Evolutionary conservation across 2,888 invertebrate species (phyloP), one percentile per base, ranked within the genome.

Genomic region (Xylota segnis): DNA sequence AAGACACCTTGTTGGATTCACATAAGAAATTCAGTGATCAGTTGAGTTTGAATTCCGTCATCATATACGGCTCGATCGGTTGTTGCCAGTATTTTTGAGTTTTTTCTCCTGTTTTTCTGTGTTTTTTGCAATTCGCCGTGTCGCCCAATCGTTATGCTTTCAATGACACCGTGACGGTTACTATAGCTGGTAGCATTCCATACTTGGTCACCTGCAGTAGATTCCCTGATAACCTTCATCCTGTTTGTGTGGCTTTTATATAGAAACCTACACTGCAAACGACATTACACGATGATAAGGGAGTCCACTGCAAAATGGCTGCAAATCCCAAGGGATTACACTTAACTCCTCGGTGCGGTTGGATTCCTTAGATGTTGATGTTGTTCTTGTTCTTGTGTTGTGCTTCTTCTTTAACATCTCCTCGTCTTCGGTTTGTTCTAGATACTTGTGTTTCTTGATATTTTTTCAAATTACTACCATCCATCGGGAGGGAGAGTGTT

Each of bases 231-330:
- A 47, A 65, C 40, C 56, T 65, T 47, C 61, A 77, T 61, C 72
- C 83, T 72, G 77, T 77, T 83, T 72, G 47, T 29, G 23, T 7
- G 29, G 37, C 23, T 9, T 43, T 6, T 27, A 32, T n/a, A 52
- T 29, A 61, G 23, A 65, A 37, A 71, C 37, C 52, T 27, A 23
- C 52, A 66, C 54, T 68, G 66, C 56, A 61, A 74, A 81, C 74
- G 45, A 47, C 59, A 68, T 65, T 23, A 23, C 59, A 45, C 66
- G 56, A 82, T 63, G 58, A 83, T 50, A 56, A 74, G 52, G 54
- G 45, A 66, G 18, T 56, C 71, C 54, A 54, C 37, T 61, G 86
- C 76, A 81, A 81, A 72, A 86, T 86, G 81, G 86, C 86, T 76
- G 81, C 81, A 72, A 76, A 72, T 68, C 68, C 34, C 78, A 50